Percentiles rank a stretch among this genome's conserved stretches.
These are phyloP conservation scores for Tenthredo mesomela DNA, from an alignment of 2,888 invertebrate species.

Conservation along the genomic window DNA sequence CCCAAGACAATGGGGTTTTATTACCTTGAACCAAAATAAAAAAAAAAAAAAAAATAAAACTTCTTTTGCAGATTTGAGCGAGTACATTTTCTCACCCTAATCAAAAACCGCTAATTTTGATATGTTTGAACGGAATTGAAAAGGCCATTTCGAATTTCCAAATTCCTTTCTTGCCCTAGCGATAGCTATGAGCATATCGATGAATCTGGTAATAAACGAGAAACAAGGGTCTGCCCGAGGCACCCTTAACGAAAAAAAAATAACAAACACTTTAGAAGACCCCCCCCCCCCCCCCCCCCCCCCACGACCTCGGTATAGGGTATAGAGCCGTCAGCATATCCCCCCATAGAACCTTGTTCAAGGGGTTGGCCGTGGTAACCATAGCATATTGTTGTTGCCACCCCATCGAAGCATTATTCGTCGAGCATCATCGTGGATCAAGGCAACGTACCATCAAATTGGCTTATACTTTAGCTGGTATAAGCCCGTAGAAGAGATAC, in stretches of 20 bases:
- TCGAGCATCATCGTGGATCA: conserved; percentile 49
- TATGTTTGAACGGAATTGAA: not conserved
- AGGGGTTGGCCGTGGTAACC: conserved; percentile 40
- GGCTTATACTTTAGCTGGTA: conserved; percentile 66
- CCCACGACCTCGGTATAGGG: not conserved
- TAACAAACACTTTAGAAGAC: conserved; percentile 44
- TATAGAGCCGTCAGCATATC: conserved; percentile 1
- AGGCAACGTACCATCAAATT: conserved; percentile 74
- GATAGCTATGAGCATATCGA: not conserved
- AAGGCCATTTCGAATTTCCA: not conserved
- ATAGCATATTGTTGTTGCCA: conserved; percentile 44
- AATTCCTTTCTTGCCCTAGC: not conserved
- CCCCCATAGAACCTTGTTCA: conserved; percentile 10
- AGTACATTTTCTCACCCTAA: not conserved
- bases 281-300: not conserved
- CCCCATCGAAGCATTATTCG: conserved; percentile 38
- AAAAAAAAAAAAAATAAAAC: too few species aligned
- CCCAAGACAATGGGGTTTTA: not conserved
- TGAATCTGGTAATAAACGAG: conserved; percentile 10
- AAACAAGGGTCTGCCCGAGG: not conserved
- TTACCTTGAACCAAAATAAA: not conserved
- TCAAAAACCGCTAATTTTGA: not conserved
- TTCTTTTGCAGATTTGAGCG: too few species aligned
- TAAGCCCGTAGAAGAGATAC: conserved; percentile 47
- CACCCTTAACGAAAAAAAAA: not conserved